Conservation (phyloP, 2,888 invertebrate species). For the Orchesella flavescens region DNA sequence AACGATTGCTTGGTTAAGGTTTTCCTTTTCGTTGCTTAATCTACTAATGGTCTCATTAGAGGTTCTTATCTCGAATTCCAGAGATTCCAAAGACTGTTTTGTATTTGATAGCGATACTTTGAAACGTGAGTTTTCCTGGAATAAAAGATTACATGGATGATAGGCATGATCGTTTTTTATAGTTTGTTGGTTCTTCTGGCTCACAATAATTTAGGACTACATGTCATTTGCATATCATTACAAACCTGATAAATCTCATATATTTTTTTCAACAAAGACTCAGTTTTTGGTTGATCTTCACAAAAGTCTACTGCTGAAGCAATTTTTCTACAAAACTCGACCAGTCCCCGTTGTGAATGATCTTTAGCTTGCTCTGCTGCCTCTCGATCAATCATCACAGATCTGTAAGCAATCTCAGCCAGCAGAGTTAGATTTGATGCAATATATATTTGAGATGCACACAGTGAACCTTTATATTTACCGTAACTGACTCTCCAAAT, state of each 20-base stretch:
- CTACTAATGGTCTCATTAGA: slow-evolving; percentile 68
- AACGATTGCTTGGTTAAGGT: slow-evolving; percentile 70
- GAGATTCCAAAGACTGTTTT: slow-evolving; percentile 70
- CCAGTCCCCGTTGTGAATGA: slow-evolving; percentile 67
- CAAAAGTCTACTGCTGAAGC: slow-evolving; percentile 70
- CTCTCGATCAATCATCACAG: slow-evolving; percentile 71
- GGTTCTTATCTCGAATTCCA: slow-evolving; percentile 68
- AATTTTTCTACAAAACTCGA: slow-evolving; percentile 71
- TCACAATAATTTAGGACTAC: background rate
- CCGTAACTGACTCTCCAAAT: slow-evolving; percentile 81
- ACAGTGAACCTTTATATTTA: slow-evolving; percentile 10
- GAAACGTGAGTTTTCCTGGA: slow-evolving; percentile 70
- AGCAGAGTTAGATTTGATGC: too few relatives aligned
- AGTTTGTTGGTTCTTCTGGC: background rate
- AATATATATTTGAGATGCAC: too few relatives aligned
- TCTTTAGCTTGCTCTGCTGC: slow-evolving; percentile 71
- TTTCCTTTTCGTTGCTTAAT: slow-evolving; percentile 70
- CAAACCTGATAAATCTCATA: slow-evolving; percentile 71
- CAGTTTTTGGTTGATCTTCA: slow-evolving; percentile 69
- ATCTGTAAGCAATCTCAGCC: too few relatives aligned
- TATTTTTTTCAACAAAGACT: slow-evolving; percentile 67
- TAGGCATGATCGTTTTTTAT: background rate
- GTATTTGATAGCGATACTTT: slow-evolving; percentile 68
- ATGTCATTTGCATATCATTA: background rate
- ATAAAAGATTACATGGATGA: slow-evolving; percentile 33